These are phyloP conservation scores for Siniperca obscura DNA, from an alignment of 2,797 vertebrate genomes.

Conservation along the genomic window DNA sequence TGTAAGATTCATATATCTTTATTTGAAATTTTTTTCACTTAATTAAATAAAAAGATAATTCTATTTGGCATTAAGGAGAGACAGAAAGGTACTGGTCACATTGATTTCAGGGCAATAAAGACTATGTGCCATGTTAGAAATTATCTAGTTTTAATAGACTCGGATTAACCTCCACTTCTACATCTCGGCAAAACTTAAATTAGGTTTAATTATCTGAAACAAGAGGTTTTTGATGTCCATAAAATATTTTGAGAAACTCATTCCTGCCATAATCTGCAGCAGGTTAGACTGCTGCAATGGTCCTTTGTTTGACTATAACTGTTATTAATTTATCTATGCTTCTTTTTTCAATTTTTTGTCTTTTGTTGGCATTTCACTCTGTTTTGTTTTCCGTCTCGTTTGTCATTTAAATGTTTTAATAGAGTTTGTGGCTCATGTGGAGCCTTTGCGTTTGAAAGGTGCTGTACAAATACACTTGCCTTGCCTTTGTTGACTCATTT, in stretches of 20 bases:
- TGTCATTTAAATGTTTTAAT: not conserved
- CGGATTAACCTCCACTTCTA: not conserved
- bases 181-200: not conserved
- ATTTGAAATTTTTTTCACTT: no score
- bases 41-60: no score
- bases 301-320: not conserved
- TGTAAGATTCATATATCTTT: no score
- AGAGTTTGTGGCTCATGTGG: not conserved
- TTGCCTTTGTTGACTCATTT: no score
- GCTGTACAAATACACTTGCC: not conserved
- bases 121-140: no score
- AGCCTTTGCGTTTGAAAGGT: no score
- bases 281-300: not conserved
- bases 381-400: not conserved
- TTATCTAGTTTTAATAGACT: no score
- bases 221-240: not conserved
- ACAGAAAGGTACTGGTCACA: no score
- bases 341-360: not conserved
- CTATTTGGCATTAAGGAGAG: no score
- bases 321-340: not conserved
- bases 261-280: no score
- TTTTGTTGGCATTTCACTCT: not conserved
- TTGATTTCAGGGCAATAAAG: no score
- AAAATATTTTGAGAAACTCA: no score
- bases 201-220: not conserved